Conservation (phyloP, 2,888 invertebrate species). For the Hecatera dysodea region DNA sequence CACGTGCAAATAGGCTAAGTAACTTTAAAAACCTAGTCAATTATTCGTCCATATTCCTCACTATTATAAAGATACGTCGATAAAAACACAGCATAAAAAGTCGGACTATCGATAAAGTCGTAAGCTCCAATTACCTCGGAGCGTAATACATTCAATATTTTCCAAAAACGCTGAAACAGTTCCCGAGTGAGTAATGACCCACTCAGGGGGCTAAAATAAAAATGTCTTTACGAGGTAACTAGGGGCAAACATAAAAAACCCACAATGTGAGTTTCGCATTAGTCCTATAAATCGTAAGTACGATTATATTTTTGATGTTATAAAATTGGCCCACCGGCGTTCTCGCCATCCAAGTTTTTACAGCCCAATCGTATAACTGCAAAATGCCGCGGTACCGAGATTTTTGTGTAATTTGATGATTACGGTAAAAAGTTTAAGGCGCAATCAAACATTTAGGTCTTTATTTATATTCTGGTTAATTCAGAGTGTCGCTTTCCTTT, state of each 20-base stretch:
- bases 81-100: slow-evolving; percentile 25
- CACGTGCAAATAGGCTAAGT: neutral
- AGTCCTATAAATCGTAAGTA: slow-evolving; percentile 66
- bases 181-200: slow-evolving; percentile 63
- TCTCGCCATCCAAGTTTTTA: slow-evolving; percentile 58
- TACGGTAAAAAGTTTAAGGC: slow-evolving; percentile 56
- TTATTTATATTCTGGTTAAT: slow-evolving; percentile 22
- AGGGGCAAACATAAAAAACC: slow-evolving; percentile 63
- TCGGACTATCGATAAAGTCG: slow-evolving; percentile 38
- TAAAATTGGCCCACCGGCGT: slow-evolving; percentile 56
- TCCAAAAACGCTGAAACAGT: slow-evolving; percentile 69
- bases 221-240: slow-evolving; percentile 68
- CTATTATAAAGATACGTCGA: slow-evolving; percentile 8
- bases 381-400: slow-evolving; percentile 43
- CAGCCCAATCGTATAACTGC: slow-evolving; percentile 59
- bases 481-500: slow-evolving; percentile 3
- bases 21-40: neutral
- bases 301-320: slow-evolving; percentile 67
- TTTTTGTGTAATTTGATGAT: slow-evolving; percentile 60
- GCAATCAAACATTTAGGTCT: slow-evolving; percentile 52
- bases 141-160: slow-evolving; percentile 67
- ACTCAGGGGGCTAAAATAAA: slow-evolving; percentile 65
- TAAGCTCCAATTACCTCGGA: slow-evolving; percentile 61
- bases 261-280: slow-evolving; percentile 66
- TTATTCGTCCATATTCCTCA: slow-evolving; percentile 2